Percentiles rank a stretch among this genome's conserved stretches.
Conservation (phyloP, 2,797 vertebrate genomes). For the Hybognathus amarus region DNA sequence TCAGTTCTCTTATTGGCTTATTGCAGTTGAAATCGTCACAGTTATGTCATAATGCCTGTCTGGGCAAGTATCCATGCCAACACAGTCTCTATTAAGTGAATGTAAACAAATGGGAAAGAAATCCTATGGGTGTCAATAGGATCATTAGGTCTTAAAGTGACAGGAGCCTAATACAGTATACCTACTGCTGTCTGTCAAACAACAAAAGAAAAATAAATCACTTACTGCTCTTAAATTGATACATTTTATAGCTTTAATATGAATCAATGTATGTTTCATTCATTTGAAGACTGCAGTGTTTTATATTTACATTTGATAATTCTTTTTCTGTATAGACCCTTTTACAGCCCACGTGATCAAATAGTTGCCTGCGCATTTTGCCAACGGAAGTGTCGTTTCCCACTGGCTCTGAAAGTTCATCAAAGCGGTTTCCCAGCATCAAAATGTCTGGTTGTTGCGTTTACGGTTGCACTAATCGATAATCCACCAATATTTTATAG, state of each 20-base stretch:
- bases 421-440: no score
- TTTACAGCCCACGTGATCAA: no score
- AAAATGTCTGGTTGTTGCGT: no score
- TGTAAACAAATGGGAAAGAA: neutral
- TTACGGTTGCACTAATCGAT: no score
- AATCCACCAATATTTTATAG: no score
- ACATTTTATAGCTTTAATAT: neutral
- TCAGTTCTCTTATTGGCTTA: no score
- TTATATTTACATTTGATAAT: neutral
- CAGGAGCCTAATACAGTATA: neutral
- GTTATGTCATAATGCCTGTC: neutral
- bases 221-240: no score
- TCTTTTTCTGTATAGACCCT: neutral
- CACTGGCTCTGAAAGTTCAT: no score
- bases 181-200: neutral
- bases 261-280: neutral
- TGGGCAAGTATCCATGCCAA: neutral
- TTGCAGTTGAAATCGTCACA: no score
- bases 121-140: neutral
- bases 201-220: neutral
- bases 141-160: neutral
- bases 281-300: neutral
- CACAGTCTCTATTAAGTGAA: neutral
- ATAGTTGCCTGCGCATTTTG: no score
- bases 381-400: no score